A percentile compares a stretch with the other conserved stretches of the same genome.
Evolutionary conservation across 2,797 vertebrate species (phyloP).

Genomic region (Malurus splendens): DNA sequence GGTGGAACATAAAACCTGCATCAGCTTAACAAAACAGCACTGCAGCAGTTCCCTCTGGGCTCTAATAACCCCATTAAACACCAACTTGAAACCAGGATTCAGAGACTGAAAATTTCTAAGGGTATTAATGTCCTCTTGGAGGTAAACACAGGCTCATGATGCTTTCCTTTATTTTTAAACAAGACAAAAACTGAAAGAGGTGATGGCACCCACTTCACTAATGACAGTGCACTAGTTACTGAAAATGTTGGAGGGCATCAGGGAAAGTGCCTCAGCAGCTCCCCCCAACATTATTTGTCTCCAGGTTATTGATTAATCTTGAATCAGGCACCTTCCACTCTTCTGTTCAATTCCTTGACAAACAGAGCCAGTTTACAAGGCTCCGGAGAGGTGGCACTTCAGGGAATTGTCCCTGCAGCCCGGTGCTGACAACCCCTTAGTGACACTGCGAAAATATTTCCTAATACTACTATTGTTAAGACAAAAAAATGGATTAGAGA

Average conservation of each 20-base stretch:
- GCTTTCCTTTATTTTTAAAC: not conserved
- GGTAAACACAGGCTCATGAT: not conserved
- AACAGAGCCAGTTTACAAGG: not conserved
- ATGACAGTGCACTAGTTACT: not conserved
- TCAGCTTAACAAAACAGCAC: not conserved
- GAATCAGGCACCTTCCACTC: not conserved
- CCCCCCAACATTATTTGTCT: not conserved
- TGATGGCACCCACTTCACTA: not conserved
- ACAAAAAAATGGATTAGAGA: not conserved
- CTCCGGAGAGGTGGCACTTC: rapidly evolving
- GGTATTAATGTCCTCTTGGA: not conserved
- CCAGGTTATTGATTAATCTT: not conserved
- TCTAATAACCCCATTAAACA: not conserved
- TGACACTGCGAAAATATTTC: not conserved
- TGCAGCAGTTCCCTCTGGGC: not conserved
- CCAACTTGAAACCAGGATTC: not conserved
- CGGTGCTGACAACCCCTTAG: not conserved
- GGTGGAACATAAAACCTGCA: not conserved
- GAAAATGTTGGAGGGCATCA: not conserved
- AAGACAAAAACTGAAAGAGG: not conserved
- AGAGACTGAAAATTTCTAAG: not conserved
- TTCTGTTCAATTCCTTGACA: not conserved
- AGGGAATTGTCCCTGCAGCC: not conserved
- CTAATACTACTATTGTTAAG: not conserved
- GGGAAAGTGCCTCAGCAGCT: not conserved